Conservation (phyloP, 2,888 invertebrate species). For the Hirtodrosophila cameraria region DNA sequence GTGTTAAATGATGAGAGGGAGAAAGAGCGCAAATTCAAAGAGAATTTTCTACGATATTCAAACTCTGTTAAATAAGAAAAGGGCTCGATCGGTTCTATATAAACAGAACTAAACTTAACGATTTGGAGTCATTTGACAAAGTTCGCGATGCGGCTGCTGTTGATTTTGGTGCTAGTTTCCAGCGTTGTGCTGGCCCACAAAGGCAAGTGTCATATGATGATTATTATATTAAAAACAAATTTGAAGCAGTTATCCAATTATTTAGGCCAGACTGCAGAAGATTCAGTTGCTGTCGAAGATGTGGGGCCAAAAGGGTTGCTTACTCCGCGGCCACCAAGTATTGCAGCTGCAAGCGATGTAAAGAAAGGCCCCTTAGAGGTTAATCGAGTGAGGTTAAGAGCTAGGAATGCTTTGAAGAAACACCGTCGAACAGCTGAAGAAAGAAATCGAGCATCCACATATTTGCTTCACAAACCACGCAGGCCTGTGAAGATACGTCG, state of each 20-base stretch:
- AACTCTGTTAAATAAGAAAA: background rate
- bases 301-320: background rate
- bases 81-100: background rate
- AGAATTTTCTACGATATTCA: background rate
- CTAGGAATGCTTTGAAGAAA: background rate
- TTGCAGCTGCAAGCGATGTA: too few relatives aligned
- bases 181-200: conserved; percentile 82
- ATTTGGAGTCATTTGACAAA: background rate
- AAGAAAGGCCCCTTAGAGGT: too few relatives aligned
- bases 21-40: background rate
- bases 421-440: too few relatives aligned
- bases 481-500: too few relatives aligned
- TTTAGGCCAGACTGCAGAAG: background rate
- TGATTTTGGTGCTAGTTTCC: conserved; percentile 42
- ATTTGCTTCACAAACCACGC: too few relatives aligned
- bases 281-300: too few relatives aligned
- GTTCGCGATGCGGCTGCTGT: background rate
- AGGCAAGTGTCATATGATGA: conserved; percentile 18
- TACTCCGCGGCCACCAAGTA: too few relatives aligned
- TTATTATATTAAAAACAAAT: too few relatives aligned
- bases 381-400: background rate
- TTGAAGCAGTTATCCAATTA: background rate
- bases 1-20: background rate
- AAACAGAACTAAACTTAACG: conserved; percentile 1
- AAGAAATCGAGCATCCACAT: too few relatives aligned